phyloP scores from a whole-genome alignment of 2,888 invertebrate species.

The Acanthosoma haemorrhoidale region DNA sequence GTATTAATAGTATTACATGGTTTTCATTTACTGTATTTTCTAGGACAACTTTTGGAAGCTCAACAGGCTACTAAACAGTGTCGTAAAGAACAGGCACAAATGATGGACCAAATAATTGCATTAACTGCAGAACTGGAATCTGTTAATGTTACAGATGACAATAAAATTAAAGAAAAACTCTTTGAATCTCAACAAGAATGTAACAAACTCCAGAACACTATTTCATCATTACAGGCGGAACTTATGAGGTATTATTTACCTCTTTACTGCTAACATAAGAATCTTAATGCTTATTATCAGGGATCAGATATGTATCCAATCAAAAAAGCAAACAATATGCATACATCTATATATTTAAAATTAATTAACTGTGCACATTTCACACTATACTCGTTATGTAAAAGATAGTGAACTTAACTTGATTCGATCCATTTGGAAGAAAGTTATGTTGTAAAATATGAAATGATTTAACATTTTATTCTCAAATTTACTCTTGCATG shows the following conservation, averaged over 20 bases:
- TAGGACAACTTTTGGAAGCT: conserved; percentile 42
- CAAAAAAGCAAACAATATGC: no score
- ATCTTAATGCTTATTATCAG: no score
- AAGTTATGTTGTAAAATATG: no score
- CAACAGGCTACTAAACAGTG: conserved; percentile 50
- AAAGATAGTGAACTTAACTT: no score
- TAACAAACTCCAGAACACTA: conserved; percentile 28
- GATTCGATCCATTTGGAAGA: no score
- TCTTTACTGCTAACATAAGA: no score
- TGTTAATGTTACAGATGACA: conserved; percentile 35
- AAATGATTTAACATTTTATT: no score
- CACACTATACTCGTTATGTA: no score
- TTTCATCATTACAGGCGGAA: conserved; percentile 36
- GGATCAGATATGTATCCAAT: no score
- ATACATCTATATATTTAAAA: no score
- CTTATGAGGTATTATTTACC: conserved; percentile 32
- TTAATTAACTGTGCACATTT: no score
- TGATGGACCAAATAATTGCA: conserved; percentile 47
- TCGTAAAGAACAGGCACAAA: conserved; percentile 50
- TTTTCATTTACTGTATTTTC: background rate
- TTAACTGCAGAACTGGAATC: conserved; percentile 44
- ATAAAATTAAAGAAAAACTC: conserved; percentile 36
- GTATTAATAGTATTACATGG: background rate
- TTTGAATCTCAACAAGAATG: conserved; percentile 35
- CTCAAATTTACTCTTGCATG: no score